phyloP scores from a whole-genome alignment of 2,888 invertebrate genomes.

The Pseudolycoriella hygida region DNA sequence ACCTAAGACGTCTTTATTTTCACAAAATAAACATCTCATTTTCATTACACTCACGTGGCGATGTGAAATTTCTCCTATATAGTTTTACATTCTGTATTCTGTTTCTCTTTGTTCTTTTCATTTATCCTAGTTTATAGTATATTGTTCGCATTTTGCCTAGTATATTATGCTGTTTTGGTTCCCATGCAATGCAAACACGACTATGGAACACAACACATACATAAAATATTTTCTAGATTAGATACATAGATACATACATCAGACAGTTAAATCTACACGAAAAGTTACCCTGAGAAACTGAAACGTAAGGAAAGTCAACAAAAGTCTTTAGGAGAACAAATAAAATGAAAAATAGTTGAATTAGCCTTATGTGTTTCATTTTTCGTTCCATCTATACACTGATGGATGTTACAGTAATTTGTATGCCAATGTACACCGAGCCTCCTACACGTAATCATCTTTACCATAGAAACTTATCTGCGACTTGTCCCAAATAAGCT shows the following conservation, averaged over 20 bases:
- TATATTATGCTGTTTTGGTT: not conserved
- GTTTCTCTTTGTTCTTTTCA: not conserved
- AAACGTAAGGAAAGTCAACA: not conserved
- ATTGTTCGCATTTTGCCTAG: not conserved
- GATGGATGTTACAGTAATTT: too few species aligned
- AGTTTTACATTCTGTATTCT: slow-evolving; percentile 1
- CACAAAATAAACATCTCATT: slow-evolving; percentile 2
- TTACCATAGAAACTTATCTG: too few species aligned
- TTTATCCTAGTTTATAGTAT: not conserved
- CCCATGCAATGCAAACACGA: not conserved
- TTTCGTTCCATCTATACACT: too few species aligned
- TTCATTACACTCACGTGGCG: slow-evolving; percentile 4
- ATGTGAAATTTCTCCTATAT: not conserved
- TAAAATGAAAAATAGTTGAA: slow-evolving; percentile 1
- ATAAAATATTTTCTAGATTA: too few species aligned
- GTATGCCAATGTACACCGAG: too few species aligned
- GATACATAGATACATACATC: too few species aligned
- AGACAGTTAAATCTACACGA: too few species aligned
- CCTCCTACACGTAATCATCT: too few species aligned
- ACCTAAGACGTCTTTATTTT: not conserved
- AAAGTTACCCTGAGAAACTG: not conserved
- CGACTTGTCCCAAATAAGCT: too few species aligned
- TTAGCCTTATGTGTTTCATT: not conserved
- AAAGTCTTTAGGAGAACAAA: not conserved
- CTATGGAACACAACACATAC: not conserved